Evolutionary conservation across 2,113 vertebrate genomes (phyloP), one percentile per base, ranked within the genome.

Genomic region (Sardina pilchardus): DNA sequence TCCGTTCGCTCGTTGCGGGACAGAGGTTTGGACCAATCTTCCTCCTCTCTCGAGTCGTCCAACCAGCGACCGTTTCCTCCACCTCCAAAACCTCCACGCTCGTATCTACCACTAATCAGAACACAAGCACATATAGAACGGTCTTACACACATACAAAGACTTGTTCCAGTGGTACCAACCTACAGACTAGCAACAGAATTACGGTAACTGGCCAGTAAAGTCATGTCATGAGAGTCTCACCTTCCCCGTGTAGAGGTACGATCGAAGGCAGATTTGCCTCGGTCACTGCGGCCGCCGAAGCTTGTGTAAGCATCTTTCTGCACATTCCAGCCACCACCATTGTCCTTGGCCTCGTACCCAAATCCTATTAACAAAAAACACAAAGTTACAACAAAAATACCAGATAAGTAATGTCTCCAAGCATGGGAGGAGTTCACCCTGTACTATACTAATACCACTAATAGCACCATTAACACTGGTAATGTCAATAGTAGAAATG

Each of bases 11-110:
- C 98, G 83, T 98, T 99, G 0, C 96, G 96, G 19, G 97, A 93
- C 4, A 97, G 96, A 53, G 96, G 98, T 91, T 99, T 99, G 87
- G 98, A 98, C 98, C 98, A 99, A 89, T 99, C 98, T 92, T 98
- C 98, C 2, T 99, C 97, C 12, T 98, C 97, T 19, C 96, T 95
- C 84, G 93, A 82, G 89, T 98, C 97, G 85, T 99, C 98, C 91
- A 94, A 96, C 97, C 97, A 99, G 89, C 98, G 97, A 91, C 96
- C 97, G 90, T 95, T 97, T 36, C 97, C 96, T 43, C 96, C 96
- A 19, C 96, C 95, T 34, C 97, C 95, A 81, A 97, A 98, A 16
- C 96, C 96, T 36, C 97, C 94, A 24, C 97, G 96, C 0, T 95
- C 95, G 30, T 93, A 96, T 89, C 95, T 96, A 88, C 48, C 4